Base-by-base conservation (phyloP, 2,888 invertebrate genomes). In the Ormyrus labotus region DNA sequence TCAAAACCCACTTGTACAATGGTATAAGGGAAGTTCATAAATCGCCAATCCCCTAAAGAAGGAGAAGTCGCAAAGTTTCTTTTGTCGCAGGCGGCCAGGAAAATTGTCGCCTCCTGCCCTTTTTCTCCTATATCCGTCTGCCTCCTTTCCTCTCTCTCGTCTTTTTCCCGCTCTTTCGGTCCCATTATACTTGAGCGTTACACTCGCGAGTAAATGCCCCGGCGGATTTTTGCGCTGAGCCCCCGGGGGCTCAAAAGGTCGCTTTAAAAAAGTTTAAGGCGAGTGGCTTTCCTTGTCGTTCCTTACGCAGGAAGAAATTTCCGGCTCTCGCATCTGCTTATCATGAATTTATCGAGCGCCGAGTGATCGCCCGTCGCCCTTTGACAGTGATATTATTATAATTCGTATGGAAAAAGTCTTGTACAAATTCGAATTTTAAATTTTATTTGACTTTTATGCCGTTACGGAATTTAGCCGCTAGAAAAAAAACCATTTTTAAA, bases 231-330 rank as follows among this genome's bases (percentile, higher is more conserved):
- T 34, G 48, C 19, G n/a, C 64, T 3, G 50, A 70, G 64, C 65
- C 64, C 34, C 34, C 19, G 50, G 11, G 71, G 64, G 57, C 5
- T 19, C 9, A 6, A 65, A n/a, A 61, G 45, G 7, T 9, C 13
- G 8, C 67, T 45, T 58, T 64, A 70, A 60, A 71, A 81, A 81
- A 78, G 55, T 81, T 81, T 58, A 60, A 80, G 58, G 55, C 79
- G 76, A 82, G 78, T 82, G 70, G 80, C 63, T 81, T 81, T 78
- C 78, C 71, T 67, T 82, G 77, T 82, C 79, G 69, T 68, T 71
- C 9, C 64, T 11, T 60, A 60, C 60, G 10, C 53, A 50, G 13
- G 51, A 51, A 34, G 64, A 78, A 57, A 47, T 57, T 48, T 72
- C 58, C 13, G 50, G 67, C 34, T 34, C 34, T 19, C 51, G 51